Base-by-base conservation (phyloP, 2,888 invertebrate genomes). In the Nebria salina region DNA sequence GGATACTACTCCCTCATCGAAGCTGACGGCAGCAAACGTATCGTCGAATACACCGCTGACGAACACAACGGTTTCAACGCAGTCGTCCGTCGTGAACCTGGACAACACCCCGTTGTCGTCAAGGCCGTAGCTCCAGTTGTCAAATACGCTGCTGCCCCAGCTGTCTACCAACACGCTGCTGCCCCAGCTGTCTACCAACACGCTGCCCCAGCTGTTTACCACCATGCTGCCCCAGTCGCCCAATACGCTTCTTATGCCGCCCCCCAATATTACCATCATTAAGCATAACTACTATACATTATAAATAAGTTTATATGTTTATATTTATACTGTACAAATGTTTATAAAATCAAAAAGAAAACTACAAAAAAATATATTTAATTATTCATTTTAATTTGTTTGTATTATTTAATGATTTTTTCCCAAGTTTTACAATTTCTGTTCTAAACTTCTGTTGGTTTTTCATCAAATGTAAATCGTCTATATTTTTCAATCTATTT, bases 1-100 rank as follows among this genome's bases (percentile, higher is more conserved):
- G 90, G 90, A 2, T 84, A 86, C 80, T 90, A 89, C 81, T 87
- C 88, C 78, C 82, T 90, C 1, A 86, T 89, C 82, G 89, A 90
- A 83, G 85, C 89, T 11, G 89, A 90, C 86, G 89, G 89, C n/a
- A 86, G 87, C 82, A 85, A 86, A 26, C 88, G 89, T 74, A 85
- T 87, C 15, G 89, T 89, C 13, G 87, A 88, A 5, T 90, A 90
- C 83, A 87, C 86, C 65, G 87, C 89, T 7, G 89, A 89, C 84
- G 86, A 87, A 25, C 88, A 88, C 82, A 87, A 83, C 82, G 89
- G 89, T 43, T 89, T 89, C 84, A 87, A 88, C 83, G 89, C 89
- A 0, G 78, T 88, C 75, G 89, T 89, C 0, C 86, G 86, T 26
- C 87, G 89, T 11, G 87, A 88, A 79, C 88, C 88, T n/a, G 88